A percentile compares a stretch with the other conserved stretches of the same genome.
Evolutionary conservation across 1,140 invertebrate species (phyloP).

Genomic region (Drosophila nigromelanica): DNA sequence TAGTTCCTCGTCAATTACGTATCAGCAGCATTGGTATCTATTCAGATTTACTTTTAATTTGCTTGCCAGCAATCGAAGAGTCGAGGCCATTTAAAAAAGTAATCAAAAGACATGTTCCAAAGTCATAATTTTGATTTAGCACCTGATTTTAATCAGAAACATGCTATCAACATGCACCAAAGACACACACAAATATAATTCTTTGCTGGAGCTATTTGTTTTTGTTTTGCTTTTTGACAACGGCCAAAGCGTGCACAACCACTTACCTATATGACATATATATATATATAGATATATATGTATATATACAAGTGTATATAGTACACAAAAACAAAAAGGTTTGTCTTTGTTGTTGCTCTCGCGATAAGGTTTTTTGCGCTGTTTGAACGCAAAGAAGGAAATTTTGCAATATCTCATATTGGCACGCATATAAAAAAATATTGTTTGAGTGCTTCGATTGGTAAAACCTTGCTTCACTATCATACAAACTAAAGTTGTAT

Average conservation of each 20-base stretch:
- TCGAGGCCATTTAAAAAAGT: constrained; percentile 29
- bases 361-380: constrained; percentile 51
- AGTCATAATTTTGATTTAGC: constrained; percentile 56
- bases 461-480: constrained; percentile 41
- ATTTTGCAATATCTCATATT: constrained; percentile 57
- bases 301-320: constrained; percentile 8
- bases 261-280: constrained; percentile 33
- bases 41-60: constrained; percentile 13
- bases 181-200: constrained; percentile 17
- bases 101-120: constrained; percentile 54
- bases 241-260: constrained; percentile 31
- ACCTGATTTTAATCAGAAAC: constrained; percentile 65
- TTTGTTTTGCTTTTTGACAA: constrained; percentile 22
- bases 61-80: constrained; percentile 38
- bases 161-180: constrained; percentile 39
- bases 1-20: background rate
- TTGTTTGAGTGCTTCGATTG: constrained; percentile 41
- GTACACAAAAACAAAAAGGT: constrained; percentile 12
- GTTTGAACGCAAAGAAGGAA: constrained; percentile 26
- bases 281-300: constrained; percentile 14
- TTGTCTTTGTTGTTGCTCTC: constrained; percentile 47
- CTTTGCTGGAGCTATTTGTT: constrained; percentile 8
- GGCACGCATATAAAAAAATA: too few species aligned
- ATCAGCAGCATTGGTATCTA: background rate
- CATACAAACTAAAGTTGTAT: background rate